phyloP scores from a whole-genome alignment of 92 coral and sea anemone species.

The Meandrina meandrites region DNA sequence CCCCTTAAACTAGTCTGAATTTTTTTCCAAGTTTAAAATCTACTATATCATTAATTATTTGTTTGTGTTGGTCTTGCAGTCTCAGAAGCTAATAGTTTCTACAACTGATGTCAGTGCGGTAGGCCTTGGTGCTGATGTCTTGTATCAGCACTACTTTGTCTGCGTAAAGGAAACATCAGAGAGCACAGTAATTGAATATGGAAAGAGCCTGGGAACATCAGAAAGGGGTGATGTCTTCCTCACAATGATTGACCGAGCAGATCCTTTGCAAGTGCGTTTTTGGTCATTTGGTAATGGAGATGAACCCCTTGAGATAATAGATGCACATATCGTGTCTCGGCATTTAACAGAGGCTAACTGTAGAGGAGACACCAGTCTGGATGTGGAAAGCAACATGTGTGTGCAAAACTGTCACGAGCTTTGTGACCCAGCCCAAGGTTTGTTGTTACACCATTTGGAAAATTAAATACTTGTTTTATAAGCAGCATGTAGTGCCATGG shows the following conservation, averaged over 20 bases:
- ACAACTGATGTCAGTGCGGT: neutral
- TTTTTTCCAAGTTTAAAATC: too few species aligned
- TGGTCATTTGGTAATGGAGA: conserved; percentile 52
- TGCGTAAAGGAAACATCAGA: neutral
- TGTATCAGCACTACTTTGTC: conserved; percentile 11
- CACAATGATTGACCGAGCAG: conserved; percentile 22
- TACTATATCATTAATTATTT: too few species aligned
- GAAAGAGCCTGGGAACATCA: conserved; percentile 31
- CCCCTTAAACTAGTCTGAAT: too few species aligned
- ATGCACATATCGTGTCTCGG: conserved; percentile 24
- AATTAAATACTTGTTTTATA: too few species aligned
- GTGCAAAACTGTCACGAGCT: conserved; percentile 24
- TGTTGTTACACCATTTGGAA: neutral
- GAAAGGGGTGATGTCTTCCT: conserved; percentile 44
- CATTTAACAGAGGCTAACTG: neutral
- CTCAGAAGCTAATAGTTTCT: conserved; percentile 6
- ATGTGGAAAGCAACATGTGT: neutral
- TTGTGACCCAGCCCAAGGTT: conserved; percentile 25
- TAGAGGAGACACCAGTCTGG: conserved; percentile 27
- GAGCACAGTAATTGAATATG: conserved; percentile 42
- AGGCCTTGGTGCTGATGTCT: too few species aligned
- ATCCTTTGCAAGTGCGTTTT: conserved; percentile 31
- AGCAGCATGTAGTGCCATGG: too few species aligned
- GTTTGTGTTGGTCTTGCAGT: neutral
- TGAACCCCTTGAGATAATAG: conserved; percentile 14